Evolutionary conservation across 1,140 invertebrate genomes (phyloP).

Genomic region (Philotrypesis tridentata): DNA sequence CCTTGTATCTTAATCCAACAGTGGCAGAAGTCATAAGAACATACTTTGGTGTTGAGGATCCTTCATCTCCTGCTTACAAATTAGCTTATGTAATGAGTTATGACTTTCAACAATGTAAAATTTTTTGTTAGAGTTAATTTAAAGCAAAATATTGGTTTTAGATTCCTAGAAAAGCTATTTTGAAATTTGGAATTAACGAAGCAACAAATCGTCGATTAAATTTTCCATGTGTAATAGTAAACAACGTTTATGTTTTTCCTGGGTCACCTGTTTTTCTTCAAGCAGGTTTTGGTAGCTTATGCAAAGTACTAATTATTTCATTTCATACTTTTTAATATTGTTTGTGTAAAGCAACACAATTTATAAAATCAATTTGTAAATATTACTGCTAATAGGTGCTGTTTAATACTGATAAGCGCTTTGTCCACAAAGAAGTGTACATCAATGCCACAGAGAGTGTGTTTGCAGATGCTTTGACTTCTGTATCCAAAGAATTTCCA

Average conservation of each 20-base stretch:
- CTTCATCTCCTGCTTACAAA: conserved; percentile 71
- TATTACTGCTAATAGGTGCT: conserved; percentile 57
- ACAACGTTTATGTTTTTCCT: conserved; percentile 87
- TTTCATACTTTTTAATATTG: conserved; percentile 36
- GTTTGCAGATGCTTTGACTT: conserved; percentile 69
- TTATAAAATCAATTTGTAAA: too few relatives aligned
- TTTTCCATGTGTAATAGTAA: conserved; percentile 81
- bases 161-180: conserved; percentile 70
- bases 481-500: conserved; percentile 70
- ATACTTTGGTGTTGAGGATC: conserved; percentile 66
- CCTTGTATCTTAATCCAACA: conserved; percentile 76
- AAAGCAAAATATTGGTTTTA: conserved; percentile 55
- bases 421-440: conserved; percentile 69
- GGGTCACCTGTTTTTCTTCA: conserved; percentile 83
- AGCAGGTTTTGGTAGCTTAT: conserved; percentile 75
- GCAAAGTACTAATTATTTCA: conserved; percentile 59
- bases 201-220: conserved; percentile 57
- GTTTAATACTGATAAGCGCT: conserved; percentile 66
- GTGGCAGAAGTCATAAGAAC: conserved; percentile 76
- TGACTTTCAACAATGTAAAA: neutral
- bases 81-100: conserved; percentile 67
- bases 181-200: conserved; percentile 69
- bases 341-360: too few relatives aligned
- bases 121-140: neutral
- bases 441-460: conserved; percentile 70